phyloP scores from a whole-genome alignment of 2,113 vertebrate genomes.

The Phainopepla nitens region DNA sequence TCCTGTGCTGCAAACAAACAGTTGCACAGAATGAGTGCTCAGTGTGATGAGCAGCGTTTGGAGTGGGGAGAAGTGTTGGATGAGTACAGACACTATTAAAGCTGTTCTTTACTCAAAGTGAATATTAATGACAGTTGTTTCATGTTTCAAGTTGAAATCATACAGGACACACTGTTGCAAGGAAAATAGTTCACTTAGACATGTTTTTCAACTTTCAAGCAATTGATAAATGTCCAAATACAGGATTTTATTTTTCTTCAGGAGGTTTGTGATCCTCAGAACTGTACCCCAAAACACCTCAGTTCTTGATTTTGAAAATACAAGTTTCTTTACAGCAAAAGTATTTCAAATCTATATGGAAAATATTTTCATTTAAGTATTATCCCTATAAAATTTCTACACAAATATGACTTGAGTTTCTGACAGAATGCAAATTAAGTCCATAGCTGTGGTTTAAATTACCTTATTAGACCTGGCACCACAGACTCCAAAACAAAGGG shows the following conservation, averaged over 20 bases:
- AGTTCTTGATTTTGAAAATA: background rate
- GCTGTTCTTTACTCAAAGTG: slow-evolving; percentile 62
- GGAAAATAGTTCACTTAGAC: background rate
- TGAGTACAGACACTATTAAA: slow-evolving; percentile 58
- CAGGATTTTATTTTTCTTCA: background rate
- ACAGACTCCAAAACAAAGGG: background rate
- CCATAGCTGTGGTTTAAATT: background rate
- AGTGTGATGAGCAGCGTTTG: slow-evolving; percentile 36
- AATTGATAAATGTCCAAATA: background rate
- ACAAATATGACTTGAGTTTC: background rate
- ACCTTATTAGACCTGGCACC: background rate
- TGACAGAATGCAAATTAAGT: background rate
- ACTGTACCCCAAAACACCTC: background rate
- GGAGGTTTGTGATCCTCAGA: background rate
- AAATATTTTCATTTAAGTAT: background rate
- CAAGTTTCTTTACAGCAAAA: background rate
- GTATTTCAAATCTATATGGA: background rate
- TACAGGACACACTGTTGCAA: background rate
- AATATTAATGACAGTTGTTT: slow-evolving; percentile 62
- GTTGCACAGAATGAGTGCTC: slow-evolving; percentile 40
- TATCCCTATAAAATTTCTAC: background rate
- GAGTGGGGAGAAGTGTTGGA: slow-evolving; percentile 51
- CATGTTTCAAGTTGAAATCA: background rate
- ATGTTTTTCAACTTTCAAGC: background rate
- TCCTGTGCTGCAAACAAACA: slow-evolving; percentile 55